A percentile compares a stretch with the other conserved stretches of the same genome.
Conservation (phyloP, 2,888 invertebrate species). For the Leucophenga montana region DNA sequence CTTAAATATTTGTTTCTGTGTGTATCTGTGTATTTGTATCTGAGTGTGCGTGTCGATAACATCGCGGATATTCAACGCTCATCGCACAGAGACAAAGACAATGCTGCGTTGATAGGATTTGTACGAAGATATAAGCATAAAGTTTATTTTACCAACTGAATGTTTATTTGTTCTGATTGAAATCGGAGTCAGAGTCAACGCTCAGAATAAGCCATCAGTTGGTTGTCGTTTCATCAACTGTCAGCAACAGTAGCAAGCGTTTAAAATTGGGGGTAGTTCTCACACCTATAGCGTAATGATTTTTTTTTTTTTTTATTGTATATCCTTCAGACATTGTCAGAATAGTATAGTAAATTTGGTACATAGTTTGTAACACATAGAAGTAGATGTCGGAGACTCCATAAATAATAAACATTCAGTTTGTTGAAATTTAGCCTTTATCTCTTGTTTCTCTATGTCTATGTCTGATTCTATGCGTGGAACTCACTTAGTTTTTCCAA, state of each 20-base stretch:
- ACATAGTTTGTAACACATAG: background rate
- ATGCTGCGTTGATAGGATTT: slow-evolving; percentile 56
- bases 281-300: slow-evolving; percentile 27
- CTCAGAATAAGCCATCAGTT: slow-evolving; percentile 55
- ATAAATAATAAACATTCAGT: too few species aligned
- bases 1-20: too few species aligned
- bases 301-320: background rate
- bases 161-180: slow-evolving; percentile 41
- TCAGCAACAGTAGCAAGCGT: background rate
- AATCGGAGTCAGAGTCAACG: slow-evolving; percentile 52
- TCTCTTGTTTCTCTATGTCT: too few species aligned
- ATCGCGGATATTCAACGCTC: slow-evolving; percentile 39
- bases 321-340: too few species aligned
- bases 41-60: slow-evolving; percentile 36
- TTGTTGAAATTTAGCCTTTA: too few species aligned
- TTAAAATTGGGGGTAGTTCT: slow-evolving; percentile 4
- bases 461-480: too few species aligned
- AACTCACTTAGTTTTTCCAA: too few species aligned
- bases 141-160: slow-evolving; percentile 13
- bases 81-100: slow-evolving; percentile 41
- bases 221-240: background rate
- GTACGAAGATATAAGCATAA: slow-evolving; percentile 38
- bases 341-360: background rate
- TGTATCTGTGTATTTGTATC: background rate
- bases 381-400: background rate